Evolutionary conservation across 2,113 vertebrate genomes (phyloP).

Genomic region (Lophotis ruficrista): DNA sequence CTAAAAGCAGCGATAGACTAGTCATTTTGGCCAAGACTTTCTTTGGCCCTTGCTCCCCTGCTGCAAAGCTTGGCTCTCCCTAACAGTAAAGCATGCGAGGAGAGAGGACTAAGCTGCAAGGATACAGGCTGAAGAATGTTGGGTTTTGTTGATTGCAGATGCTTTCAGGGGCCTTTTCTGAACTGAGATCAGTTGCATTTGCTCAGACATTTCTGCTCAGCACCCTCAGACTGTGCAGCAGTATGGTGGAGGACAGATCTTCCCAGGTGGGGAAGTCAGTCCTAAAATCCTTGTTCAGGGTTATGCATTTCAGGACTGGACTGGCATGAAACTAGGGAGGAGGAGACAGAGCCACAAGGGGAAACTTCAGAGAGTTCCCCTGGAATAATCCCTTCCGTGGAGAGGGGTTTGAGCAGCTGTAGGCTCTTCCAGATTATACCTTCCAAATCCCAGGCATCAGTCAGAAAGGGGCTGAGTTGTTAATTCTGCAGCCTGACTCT

Average conservation of each 20-base stretch:
- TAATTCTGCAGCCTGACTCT: background rate
- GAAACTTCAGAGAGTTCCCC: background rate
- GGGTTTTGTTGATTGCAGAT: background rate
- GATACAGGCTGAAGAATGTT: background rate
- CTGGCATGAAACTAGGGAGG: background rate
- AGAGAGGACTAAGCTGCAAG: background rate
- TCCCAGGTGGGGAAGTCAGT: background rate
- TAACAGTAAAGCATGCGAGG: background rate
- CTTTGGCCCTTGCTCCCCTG: background rate
- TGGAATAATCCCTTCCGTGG: background rate
- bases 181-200: background rate
- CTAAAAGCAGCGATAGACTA: background rate
- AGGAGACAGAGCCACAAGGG: background rate
- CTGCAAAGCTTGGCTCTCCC: background rate
- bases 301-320: background rate
- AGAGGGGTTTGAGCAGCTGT: background rate
- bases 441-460: background rate
- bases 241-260: background rate
- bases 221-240: background rate
- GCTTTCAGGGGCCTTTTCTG: background rate
- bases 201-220: background rate
- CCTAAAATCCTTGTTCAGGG: background rate
- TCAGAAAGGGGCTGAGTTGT: background rate
- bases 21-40: background rate
- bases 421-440: background rate